Conservation (phyloP, 2,888 invertebrate genomes). For the Cephus pygmeus region DNA sequence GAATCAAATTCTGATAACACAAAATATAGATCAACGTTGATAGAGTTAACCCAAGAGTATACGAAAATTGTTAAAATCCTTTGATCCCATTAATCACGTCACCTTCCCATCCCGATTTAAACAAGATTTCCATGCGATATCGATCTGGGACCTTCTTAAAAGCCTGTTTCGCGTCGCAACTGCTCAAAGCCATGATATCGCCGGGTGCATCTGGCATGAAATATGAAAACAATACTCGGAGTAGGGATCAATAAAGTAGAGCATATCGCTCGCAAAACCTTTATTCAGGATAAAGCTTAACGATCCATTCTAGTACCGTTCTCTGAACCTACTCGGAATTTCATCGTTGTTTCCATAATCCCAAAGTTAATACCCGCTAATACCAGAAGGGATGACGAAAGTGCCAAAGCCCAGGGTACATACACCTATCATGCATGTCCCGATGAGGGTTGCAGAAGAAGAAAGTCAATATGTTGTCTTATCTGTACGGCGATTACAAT, state of each 20-base stretch:
- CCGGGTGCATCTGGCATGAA: slow-evolving; percentile 36
- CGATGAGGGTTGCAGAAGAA: neutral
- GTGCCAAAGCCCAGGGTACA: neutral
- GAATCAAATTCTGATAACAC: neutral
- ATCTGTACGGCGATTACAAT: neutral
- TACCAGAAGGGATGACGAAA: neutral
- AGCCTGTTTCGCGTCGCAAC: neutral
- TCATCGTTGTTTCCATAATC: neutral
- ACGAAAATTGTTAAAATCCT: neutral
- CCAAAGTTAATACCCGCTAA: neutral
- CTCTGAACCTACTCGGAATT: neutral
- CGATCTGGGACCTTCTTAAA: neutral
- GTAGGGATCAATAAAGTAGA: slow-evolving; percentile 47
- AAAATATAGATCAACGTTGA: neutral
- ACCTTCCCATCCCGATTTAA: neutral
- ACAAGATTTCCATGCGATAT: neutral
- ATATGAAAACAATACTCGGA: slow-evolving; percentile 54
- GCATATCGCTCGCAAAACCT: neutral
- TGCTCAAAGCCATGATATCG: slow-evolving; percentile 8
- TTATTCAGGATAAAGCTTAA: neutral
- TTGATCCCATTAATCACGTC: neutral
- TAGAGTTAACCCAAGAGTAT: neutral
- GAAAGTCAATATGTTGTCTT: slow-evolving; percentile 2
- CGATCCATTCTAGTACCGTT: neutral
- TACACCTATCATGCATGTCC: neutral